A percentile compares a stretch with the other conserved stretches of the same genome.
phyloP scores from a whole-genome alignment of 2,888 invertebrate genomes.

The Gymnoscelis rufifasciata region DNA sequence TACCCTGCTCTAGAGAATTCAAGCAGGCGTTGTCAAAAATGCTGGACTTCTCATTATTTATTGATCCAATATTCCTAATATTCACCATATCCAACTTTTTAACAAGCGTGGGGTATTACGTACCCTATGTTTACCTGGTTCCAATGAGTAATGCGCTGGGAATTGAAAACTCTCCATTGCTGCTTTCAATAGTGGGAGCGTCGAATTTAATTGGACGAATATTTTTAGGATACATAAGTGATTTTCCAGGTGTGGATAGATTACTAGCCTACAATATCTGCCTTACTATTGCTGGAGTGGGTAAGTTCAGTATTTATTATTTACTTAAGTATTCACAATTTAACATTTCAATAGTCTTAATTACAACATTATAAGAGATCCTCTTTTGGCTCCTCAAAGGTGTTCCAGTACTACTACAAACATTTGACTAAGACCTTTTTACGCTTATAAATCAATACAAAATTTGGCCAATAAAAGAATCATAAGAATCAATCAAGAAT shows the following conservation, averaged over 20 bases:
- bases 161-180: constrained; percentile 81
- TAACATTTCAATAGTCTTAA: no score
- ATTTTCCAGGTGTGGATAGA: constrained; percentile 94
- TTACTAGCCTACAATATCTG: constrained; percentile 93
- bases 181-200: constrained; percentile 90
- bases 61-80: constrained; percentile 91
- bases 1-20: constrained; percentile 84
- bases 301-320: constrained; percentile 75
- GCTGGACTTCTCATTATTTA: constrained; percentile 91
- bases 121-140: constrained; percentile 93
- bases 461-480: no score
- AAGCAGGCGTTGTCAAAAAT: constrained; percentile 86
- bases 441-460: no score
- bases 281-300: constrained; percentile 91
- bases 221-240: constrained; percentile 90
- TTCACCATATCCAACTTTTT: constrained; percentile 96
- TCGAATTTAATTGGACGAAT: constrained; percentile 95
- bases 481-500: no score
- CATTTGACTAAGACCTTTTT: no score
- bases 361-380: no score
- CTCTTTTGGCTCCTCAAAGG: no score
- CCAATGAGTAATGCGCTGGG: constrained; percentile 84
- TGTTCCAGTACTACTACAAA: no score
- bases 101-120: constrained; percentile 96
- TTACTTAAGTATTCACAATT: not conserved